Evolutionary conservation across 2,113 vertebrate species (phyloP).

Genomic region (Eira barbara): DNA sequence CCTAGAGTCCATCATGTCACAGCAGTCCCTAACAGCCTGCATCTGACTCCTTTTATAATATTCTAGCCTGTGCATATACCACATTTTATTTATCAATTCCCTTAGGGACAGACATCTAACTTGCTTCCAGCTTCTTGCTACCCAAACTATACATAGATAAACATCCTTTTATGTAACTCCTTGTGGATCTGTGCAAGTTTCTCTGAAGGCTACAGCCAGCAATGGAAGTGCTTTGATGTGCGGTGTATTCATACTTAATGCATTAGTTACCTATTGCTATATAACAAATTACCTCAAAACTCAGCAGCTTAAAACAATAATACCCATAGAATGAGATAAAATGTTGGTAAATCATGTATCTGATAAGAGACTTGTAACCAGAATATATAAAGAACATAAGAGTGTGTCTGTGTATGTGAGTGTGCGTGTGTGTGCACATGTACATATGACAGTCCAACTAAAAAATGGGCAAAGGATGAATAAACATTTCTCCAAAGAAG

Average conservation of each 20-base stretch:
- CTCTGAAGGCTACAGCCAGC: neutral
- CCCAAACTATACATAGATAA: neutral
- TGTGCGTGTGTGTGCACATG: neutral
- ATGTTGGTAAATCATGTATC: neutral
- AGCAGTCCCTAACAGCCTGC: neutral
- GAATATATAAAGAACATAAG: neutral
- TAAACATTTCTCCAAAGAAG: slow-evolving; percentile 16
- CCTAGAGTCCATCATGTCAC: neutral
- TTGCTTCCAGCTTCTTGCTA: neutral
- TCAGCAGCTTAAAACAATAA: neutral
- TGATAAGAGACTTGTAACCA: neutral
- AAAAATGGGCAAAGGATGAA: slow-evolving; percentile 16
- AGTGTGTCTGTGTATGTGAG: neutral
- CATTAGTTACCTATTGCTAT: neutral
- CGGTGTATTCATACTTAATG: neutral
- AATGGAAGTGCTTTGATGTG: neutral
- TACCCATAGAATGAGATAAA: neutral
- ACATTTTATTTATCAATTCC: neutral
- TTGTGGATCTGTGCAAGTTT: neutral
- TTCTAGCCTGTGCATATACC: neutral
- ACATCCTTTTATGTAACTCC: neutral
- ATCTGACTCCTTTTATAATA: neutral
- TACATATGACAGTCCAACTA: neutral
- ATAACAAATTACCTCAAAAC: neutral
- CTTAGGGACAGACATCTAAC: neutral